phyloP scores from a whole-genome alignment of 37 sponge, comb jelly and placozoan species.

The Mnemiopsis leidyi region DNA sequence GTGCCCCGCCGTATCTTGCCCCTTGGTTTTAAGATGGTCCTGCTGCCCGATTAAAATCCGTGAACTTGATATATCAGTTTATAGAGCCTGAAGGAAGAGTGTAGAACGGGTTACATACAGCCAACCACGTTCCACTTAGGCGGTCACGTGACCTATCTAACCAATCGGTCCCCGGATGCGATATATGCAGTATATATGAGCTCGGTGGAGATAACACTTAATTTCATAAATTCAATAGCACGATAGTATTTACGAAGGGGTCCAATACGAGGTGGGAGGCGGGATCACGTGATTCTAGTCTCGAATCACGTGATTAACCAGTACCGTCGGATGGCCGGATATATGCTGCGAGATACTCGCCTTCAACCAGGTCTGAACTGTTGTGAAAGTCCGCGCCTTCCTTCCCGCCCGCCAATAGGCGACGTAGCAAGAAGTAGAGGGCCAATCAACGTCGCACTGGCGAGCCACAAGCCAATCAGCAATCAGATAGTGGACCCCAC shows the following conservation, averaged over 20 bases:
- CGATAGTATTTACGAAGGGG: conserved; percentile 51
- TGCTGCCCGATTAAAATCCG: conserved; percentile 18
- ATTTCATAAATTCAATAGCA: conserved; percentile 64
- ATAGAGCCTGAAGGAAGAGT: neutral
- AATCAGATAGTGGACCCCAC: neutral
- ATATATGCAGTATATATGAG: conserved; percentile 48
- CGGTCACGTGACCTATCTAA: neutral
- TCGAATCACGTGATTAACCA: neutral
- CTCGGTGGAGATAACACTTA: conserved; percentile 44
- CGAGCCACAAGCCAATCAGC: neutral
- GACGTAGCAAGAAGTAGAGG: neutral
- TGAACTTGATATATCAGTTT: conserved; percentile 52
- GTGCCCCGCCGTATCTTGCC: neutral
- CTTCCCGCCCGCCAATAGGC: neutral
- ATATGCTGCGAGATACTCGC: conserved; percentile 53
- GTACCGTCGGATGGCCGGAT: conserved; percentile 22
- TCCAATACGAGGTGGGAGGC: neutral
- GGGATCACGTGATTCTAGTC: neutral
- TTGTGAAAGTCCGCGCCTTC: neutral
- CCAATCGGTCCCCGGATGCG: conserved; percentile 16
- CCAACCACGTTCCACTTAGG: neutral
- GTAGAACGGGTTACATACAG: neutral
- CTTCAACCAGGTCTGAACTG: neutral
- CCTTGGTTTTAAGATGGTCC: neutral
- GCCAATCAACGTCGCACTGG: neutral